phyloP scores from a whole-genome alignment of 2,888 invertebrate genomes.

The Pyrgus malvae region DNA sequence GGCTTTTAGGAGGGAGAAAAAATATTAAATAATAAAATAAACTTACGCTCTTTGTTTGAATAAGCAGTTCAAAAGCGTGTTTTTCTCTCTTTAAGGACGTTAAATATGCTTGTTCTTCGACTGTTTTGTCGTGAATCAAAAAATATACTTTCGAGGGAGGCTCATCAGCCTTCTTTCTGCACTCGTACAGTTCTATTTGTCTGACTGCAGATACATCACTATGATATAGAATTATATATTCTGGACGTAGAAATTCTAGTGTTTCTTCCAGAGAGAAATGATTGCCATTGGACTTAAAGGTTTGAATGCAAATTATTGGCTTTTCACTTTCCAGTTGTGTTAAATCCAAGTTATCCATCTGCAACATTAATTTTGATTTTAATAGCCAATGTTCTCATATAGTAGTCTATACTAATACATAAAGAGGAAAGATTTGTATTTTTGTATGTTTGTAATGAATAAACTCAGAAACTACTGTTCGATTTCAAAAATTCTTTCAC shows the following conservation, averaged over 20 bases:
- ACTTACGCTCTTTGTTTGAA: constrained; percentile 94
- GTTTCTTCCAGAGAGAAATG: constrained; percentile 87
- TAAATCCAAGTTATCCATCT: constrained; percentile 86
- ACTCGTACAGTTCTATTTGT: constrained; percentile 93
- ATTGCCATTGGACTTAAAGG: constrained; percentile 88
- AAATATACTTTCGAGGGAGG: constrained; percentile 90
- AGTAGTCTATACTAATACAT: too few relatives aligned
- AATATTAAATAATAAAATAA: too few relatives aligned
- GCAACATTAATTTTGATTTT: too few relatives aligned
- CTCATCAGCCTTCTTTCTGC: constrained; percentile 72
- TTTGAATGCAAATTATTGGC: constrained; percentile 88
- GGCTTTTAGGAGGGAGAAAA: too few relatives aligned
- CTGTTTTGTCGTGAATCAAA: constrained; percentile 94
- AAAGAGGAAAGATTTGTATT: too few relatives aligned
- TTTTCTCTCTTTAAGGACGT: constrained; percentile 95
- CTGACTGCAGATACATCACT: constrained; percentile 93
- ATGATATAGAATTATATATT: constrained; percentile 94
- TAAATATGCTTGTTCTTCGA: constrained; percentile 98
- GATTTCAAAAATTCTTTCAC: too few relatives aligned
- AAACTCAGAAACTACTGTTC: too few relatives aligned
- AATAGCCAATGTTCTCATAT: too few relatives aligned
- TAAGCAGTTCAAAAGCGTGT: constrained; percentile 95
- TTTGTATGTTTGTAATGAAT: too few relatives aligned
- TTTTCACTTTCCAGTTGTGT: constrained; percentile 83
- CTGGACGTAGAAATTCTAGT: constrained; percentile 86